A percentile compares a stretch with the other conserved stretches of the same genome.
These are phyloP conservation scores for Lathamus discolor DNA, from an alignment of 2,113 vertebrate genomes.

Conservation along the genomic window DNA sequence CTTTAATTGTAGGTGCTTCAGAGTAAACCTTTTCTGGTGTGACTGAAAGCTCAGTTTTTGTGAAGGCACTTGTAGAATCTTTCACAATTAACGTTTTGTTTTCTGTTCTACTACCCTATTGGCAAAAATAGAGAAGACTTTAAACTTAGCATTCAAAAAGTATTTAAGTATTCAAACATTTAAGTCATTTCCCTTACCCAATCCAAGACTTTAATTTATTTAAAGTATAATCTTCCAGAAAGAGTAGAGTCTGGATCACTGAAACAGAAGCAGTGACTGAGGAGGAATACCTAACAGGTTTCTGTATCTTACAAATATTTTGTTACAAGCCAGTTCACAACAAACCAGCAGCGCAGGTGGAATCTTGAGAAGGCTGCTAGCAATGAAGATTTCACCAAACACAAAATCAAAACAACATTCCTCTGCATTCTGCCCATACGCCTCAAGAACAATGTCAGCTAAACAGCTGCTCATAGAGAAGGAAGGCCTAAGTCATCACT, in stretches of 20 bases:
- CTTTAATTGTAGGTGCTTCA: neutral
- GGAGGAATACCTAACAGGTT: neutral
- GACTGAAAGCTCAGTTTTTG: conserved; percentile 38
- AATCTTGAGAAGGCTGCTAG: neutral
- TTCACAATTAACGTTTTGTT: neutral
- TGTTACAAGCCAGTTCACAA: neutral
- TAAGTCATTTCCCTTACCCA: neutral
- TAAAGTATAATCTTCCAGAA: neutral
- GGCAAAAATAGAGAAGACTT: conserved; percentile 13
- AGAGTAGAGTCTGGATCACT: neutral
- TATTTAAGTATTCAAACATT: neutral
- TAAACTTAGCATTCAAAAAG: neutral
- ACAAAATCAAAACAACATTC: neutral
- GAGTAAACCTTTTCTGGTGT: neutral
- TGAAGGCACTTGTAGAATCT: conserved; percentile 1
- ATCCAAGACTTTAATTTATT: neutral
- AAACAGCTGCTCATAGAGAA: neutral
- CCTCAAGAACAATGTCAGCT: neutral
- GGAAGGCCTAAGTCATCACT: neutral
- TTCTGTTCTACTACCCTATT: conserved; percentile 60
- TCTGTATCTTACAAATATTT: neutral
- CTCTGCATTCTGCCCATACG: neutral
- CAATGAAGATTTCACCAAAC: neutral
- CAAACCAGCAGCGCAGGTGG: neutral
- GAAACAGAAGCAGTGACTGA: neutral